A percentile compares a stretch with the other conserved stretches of the same genome.
Evolutionary conservation across 2,113 vertebrate genomes (phyloP).

Genomic region (Heteronetta atricapilla): DNA sequence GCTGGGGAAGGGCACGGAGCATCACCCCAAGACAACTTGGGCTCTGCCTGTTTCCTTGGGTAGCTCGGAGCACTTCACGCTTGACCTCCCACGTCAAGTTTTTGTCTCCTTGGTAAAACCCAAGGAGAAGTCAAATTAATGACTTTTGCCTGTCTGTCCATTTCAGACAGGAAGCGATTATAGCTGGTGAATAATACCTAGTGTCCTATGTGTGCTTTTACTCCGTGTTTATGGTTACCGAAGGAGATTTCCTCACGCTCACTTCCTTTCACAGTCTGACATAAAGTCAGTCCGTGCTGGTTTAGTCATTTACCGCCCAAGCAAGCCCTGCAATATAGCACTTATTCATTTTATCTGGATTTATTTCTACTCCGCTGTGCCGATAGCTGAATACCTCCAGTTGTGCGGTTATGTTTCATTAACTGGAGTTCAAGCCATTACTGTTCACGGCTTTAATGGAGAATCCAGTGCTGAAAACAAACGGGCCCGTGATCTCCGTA

Average conservation of each 20-base stretch:
- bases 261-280: not conserved
- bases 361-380: constrained; percentile 36
- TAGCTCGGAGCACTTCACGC: not conserved
- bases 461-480: constrained; percentile 14
- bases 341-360: constrained; percentile 34
- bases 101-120: not conserved
- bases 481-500: not conserved
- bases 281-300: constrained; percentile 11
- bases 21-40: fast-evolving
- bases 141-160: constrained; percentile 29
- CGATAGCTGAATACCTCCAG: not conserved
- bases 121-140: constrained; percentile 43
- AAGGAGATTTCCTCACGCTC: constrained; percentile 38
- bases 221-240: constrained; percentile 31
- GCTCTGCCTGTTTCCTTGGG: not conserved
- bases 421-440: not conserved
- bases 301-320: constrained; percentile 33
- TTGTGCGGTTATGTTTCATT: constrained; percentile 37
- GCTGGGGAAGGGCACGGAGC: not conserved
- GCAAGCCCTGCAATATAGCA: not conserved
- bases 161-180: constrained; percentile 49
- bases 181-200: not conserved
- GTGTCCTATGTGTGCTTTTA: constrained; percentile 35
- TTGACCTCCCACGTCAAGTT: not conserved
- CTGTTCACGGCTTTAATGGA: constrained; percentile 23